These are phyloP conservation scores for Mormyrus proboscirostris DNA, from an alignment of 2,797 vertebrate species.

Conservation along the genomic window DNA sequence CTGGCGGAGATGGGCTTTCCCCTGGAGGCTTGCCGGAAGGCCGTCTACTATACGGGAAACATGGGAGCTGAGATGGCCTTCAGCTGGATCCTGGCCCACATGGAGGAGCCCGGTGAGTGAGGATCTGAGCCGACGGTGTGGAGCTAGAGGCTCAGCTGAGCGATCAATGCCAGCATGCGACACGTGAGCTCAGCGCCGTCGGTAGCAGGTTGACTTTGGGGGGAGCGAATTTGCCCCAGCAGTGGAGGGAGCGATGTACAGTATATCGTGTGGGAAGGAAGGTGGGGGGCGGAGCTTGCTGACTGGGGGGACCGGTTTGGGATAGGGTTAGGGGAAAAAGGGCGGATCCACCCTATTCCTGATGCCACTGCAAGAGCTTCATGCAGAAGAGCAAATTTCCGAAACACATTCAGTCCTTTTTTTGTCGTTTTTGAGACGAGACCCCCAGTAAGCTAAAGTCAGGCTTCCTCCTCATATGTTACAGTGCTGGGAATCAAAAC, in stretches of 20 bases:
- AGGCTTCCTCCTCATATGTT: neutral
- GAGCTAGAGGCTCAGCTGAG: neutral
- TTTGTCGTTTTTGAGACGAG: neutral
- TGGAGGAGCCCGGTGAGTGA: slow-evolving; percentile 91
- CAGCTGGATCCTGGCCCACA: slow-evolving; percentile 98
- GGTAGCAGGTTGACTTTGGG: neutral
- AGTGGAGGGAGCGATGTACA: no score
- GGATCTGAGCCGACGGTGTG: no score
- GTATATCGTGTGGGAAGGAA: no score
- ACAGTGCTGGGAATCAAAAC: neutral
- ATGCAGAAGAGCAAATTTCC: neutral
- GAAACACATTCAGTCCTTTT: neutral
- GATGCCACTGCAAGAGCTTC: neutral
- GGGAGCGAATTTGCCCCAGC: neutral
- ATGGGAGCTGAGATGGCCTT: slow-evolving; percentile 95
- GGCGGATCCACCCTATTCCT: neutral
- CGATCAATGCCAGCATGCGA: neutral
- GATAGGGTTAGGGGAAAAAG: neutral
- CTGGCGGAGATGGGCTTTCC: slow-evolving; percentile 99
- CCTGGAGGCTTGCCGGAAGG: slow-evolving; percentile 90
- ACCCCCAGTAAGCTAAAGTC: neutral
- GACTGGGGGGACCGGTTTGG: neutral
- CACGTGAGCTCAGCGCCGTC: neutral
- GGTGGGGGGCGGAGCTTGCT: no score
- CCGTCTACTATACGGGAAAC: slow-evolving; percentile 96